Evolutionary conservation across 2,888 invertebrate species (phyloP).

Genomic region (Drosophila mettleri): DNA sequence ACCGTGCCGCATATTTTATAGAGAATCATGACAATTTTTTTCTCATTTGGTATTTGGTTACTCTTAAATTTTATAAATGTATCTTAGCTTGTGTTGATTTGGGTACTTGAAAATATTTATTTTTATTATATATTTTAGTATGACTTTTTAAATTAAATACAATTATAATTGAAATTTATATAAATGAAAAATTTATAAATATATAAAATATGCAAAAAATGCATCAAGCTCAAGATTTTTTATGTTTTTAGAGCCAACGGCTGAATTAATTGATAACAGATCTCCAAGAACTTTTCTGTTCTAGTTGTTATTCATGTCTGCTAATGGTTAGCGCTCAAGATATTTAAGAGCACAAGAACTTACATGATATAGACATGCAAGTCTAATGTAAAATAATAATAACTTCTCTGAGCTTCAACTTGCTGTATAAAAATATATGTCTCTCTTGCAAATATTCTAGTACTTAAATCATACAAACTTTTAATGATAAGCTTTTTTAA

Average conservation of each 20-base stretch:
- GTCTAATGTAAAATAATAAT: too few relatives aligned
- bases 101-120: neutral
- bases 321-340: neutral
- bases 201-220: too few relatives aligned
- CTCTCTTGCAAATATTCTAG: too few relatives aligned
- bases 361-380: neutral
- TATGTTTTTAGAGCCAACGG: too few relatives aligned
- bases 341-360: neutral
- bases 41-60: neutral
- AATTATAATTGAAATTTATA: neutral
- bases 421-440: too few relatives aligned
- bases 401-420: too few relatives aligned
- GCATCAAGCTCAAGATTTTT: too few relatives aligned
- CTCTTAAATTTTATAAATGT: neutral
- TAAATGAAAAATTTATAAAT: too few relatives aligned
- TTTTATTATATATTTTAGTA: too few relatives aligned
- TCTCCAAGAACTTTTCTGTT: neutral
- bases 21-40: neutral
- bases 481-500: too few relatives aligned
- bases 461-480: too few relatives aligned
- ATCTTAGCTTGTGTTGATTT: neutral
- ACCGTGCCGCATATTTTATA: conserved; percentile 8
- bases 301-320: neutral
- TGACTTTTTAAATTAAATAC: neutral
- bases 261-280: too few relatives aligned